Evolutionary conservation across 1,140 invertebrate genomes (phyloP).

Genomic region (Pseudoatta argentina): DNA sequence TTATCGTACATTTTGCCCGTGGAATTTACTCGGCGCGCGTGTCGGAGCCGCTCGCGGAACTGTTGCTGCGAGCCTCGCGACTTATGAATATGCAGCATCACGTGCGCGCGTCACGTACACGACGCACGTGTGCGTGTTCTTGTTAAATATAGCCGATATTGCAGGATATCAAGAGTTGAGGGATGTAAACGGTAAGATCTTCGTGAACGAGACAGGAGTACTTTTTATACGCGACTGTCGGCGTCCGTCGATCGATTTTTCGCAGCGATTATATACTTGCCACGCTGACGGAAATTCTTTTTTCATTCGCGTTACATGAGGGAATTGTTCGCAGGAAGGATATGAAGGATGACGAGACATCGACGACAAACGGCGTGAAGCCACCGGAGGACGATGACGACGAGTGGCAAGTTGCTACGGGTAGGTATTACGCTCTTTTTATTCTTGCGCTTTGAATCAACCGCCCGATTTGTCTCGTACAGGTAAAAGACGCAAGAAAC

Average conservation of each 20-base stretch:
- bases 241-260: neutral
- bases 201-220: neutral
- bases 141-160: constrained; percentile 14
- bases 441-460: constrained; percentile 46
- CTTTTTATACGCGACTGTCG: neutral
- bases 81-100: constrained; percentile 72
- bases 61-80: constrained; percentile 41
- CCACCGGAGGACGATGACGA: constrained; percentile 63
- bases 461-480: constrained; percentile 68
- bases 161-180: constrained; percentile 30
- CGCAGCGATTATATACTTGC: neutral
- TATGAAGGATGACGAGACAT: constrained; percentile 15
- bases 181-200: neutral
- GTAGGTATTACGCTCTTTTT: constrained; percentile 71
- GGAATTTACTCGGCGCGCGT: constrained; percentile 78
- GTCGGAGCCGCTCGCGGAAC: constrained; percentile 50
- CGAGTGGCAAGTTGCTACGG: constrained; percentile 80
- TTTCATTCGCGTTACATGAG: neutral
- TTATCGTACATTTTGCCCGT: constrained; percentile 66
- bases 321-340: constrained; percentile 20
- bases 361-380: constrained; percentile 30
- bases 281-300: neutral
- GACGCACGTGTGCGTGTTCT: constrained; percentile 69
- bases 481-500: constrained; percentile 82
- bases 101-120: constrained; percentile 57